phyloP scores from a whole-genome alignment of 2,797 vertebrate genomes.

The Microcaecilia unicolor region DNA sequence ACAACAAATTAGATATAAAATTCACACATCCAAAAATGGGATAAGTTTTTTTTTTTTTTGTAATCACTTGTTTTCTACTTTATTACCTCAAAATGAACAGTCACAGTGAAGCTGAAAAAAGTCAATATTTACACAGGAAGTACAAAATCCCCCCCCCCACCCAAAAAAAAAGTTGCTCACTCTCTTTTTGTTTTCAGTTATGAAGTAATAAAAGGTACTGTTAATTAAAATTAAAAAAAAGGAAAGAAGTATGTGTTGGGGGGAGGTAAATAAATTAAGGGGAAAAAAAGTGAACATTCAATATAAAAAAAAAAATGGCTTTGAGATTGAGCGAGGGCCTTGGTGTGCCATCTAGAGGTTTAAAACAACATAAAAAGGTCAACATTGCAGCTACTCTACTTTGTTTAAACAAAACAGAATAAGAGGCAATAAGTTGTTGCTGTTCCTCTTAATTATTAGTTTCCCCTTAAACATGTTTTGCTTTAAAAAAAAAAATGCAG shows the following conservation, averaged over 20 bases:
- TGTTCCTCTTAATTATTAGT: constrained; percentile 12
- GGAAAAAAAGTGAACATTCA: constrained; percentile 42
- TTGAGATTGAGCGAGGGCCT: constrained; percentile 36
- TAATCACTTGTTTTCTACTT: constrained; percentile 68
- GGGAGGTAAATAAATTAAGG: constrained; percentile 70
- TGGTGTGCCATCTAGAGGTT: constrained; percentile 33
- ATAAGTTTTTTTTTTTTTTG: background rate
- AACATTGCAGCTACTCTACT: background rate
- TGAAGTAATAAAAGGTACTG: constrained; percentile 74
- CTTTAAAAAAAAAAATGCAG: too few species aligned
- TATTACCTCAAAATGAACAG: constrained; percentile 79
- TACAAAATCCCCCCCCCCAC: constrained; percentile 67
- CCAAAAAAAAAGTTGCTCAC: constrained; percentile 65
- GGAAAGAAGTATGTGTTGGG: constrained; percentile 33
- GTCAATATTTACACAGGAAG: constrained; percentile 78
- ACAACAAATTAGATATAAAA: too few species aligned
- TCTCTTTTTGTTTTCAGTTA: constrained; percentile 65
- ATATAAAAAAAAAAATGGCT: constrained; percentile 36
- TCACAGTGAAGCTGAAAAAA: constrained; percentile 77
- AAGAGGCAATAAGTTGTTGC: constrained; percentile 18
- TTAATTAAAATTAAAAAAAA: constrained; percentile 64
- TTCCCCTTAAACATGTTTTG: too few species aligned
- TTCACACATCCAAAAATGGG: too few species aligned
- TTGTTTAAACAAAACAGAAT: constrained; percentile 11
- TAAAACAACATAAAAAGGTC: constrained; percentile 2